These are phyloP conservation scores for Aleiodes sp. DNA, from an alignment of 1,140 invertebrate species.

Conservation along the genomic window DNA sequence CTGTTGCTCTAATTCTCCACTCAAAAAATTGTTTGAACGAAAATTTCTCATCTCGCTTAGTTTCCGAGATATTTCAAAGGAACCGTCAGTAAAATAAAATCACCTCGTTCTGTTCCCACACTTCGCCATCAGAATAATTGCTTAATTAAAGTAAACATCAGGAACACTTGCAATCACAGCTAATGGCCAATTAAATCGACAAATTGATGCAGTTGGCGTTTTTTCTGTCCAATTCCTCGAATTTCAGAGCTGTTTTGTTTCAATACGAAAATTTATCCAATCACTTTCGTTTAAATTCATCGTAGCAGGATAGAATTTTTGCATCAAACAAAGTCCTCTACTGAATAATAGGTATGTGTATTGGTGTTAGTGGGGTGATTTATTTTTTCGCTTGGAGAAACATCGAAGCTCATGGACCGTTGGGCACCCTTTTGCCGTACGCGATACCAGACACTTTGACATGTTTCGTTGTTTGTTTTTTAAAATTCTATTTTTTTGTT, in stretches of 20 bases:
- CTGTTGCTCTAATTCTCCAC: too few relatives aligned
- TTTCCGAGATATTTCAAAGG: too few relatives aligned
- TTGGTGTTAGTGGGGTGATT: not conserved
- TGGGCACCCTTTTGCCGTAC: not conserved
- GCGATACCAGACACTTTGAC: not conserved
- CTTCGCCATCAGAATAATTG: not conserved
- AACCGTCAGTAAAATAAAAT: too few relatives aligned
- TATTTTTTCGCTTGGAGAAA: not conserved
- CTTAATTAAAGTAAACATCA: not conserved
- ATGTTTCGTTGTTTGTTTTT: too few relatives aligned
- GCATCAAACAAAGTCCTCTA: too few relatives aligned
- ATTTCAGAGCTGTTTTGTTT: not conserved
- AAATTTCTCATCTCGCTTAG: too few relatives aligned
- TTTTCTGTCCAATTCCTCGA: not conserved
- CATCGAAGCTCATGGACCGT: not conserved
- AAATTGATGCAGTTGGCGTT: not conserved
- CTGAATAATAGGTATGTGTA: too few relatives aligned
- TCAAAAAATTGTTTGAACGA: too few relatives aligned
- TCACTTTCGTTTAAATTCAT: not conserved
- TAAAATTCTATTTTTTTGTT: too few relatives aligned
- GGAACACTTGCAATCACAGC: not conserved
- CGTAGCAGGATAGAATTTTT: not conserved
- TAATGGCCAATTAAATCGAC: slow-evolving; percentile 4
- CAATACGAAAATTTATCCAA: not conserved
- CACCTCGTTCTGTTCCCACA: too few relatives aligned